Evolutionary conservation across 2,888 invertebrate genomes (phyloP).

Genomic region (Amaurobius ferox): DNA sequence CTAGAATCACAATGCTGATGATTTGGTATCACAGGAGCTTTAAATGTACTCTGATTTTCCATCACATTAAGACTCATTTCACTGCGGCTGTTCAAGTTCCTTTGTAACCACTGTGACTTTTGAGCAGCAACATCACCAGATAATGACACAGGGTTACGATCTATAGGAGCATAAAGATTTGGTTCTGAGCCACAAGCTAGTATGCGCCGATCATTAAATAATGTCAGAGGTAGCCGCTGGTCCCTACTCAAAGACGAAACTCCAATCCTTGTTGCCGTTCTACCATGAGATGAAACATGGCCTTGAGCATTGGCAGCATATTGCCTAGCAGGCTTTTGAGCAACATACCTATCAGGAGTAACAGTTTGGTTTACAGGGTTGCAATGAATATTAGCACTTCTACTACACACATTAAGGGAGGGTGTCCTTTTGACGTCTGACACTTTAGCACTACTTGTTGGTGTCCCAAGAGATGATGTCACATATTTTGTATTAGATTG

Average conservation of each 20-base stretch:
- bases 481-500: neutral
- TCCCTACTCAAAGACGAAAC: constrained; percentile 70
- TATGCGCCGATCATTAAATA: constrained; percentile 33
- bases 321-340: constrained; percentile 35
- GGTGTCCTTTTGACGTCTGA: constrained; percentile 46
- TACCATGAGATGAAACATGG: constrained; percentile 18
- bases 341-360: neutral
- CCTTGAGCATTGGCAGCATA: constrained; percentile 41
- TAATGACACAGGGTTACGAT: neutral
- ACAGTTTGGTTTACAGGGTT: neutral
- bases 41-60: constrained; percentile 14
- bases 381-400: neutral
- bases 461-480: constrained; percentile 29
- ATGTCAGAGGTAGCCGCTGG: constrained; percentile 56
- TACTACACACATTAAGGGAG: constrained; percentile 37
- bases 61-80: constrained; percentile 60
- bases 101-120: constrained; percentile 27
- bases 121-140: neutral
- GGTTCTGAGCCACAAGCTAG: constrained; percentile 58
- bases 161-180: constrained; percentile 45
- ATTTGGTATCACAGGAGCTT: neutral
- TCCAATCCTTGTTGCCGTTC: constrained; percentile 69
- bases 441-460: constrained; percentile 2
- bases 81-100: constrained; percentile 59
- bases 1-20: neutral